A percentile compares a stretch with the other conserved stretches of the same genome.
Conservation (phyloP, 2,888 invertebrate species). For the Rotaria magnacalcarata region DNA sequence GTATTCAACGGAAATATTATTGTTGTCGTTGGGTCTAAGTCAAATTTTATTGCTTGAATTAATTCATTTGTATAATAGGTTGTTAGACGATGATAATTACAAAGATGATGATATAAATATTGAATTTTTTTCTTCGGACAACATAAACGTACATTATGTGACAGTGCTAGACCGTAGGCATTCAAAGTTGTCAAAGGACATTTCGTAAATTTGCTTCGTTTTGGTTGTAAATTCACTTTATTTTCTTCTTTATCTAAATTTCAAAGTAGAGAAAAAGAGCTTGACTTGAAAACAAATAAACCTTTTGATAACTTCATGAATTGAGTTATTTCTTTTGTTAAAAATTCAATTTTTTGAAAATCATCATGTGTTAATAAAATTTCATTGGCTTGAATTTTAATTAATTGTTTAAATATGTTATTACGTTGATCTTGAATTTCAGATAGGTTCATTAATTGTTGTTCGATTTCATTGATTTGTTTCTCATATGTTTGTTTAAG, state of each 20-base stretch:
- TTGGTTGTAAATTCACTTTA: too few relatives aligned
- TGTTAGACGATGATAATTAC: background rate
- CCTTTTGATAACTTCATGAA: background rate
- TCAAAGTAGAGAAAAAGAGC: background rate
- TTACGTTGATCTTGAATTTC: background rate
- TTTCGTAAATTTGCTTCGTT: too few relatives aligned
- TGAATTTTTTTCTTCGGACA: background rate
- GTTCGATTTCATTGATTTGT: background rate
- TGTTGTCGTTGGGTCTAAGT: background rate
- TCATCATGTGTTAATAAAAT: background rate
- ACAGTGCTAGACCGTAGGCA: background rate
- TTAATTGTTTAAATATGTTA: background rate
- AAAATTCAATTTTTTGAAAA: background rate
- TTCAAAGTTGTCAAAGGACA: background rate
- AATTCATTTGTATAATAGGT: background rate
- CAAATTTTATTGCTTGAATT: background rate
- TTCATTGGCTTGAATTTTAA: background rate
- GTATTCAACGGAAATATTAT: background rate
- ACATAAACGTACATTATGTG: background rate
- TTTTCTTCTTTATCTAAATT: background rate
- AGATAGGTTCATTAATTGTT: background rate
- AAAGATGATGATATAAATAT: background rate
- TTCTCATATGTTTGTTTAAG: background rate
- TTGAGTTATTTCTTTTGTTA: background rate
- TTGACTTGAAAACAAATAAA: background rate